Evolutionary conservation across 2,888 invertebrate species (phyloP).

Genomic region (Eupithecia insigniata): DNA sequence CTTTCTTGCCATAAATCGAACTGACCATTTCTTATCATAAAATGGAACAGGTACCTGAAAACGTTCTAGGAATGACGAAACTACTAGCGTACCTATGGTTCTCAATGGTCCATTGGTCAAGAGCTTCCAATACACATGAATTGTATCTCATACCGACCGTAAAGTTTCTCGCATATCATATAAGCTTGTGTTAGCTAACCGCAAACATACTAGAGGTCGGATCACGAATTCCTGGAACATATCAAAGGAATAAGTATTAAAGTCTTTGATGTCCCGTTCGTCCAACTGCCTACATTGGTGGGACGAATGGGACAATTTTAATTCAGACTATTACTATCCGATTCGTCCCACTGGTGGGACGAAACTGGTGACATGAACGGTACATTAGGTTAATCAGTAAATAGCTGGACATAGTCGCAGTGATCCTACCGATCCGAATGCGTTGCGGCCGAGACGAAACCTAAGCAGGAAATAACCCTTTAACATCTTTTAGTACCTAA

Average conservation of each 20-base stretch:
- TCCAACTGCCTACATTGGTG: too few relatives aligned
- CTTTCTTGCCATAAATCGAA: neutral
- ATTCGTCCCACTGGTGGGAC: too few relatives aligned
- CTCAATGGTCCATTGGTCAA: neutral
- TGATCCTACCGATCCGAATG: neutral
- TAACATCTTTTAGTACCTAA: too few relatives aligned
- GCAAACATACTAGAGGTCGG: neutral
- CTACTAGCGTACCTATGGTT: neutral
- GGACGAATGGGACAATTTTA: too few relatives aligned
- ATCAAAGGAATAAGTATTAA: neutral
- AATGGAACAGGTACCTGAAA: too few relatives aligned
- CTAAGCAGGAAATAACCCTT: too few relatives aligned
- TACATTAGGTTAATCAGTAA: too few relatives aligned
- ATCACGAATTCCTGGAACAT: neutral
- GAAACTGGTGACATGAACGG: too few relatives aligned
- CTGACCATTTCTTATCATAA: neutral
- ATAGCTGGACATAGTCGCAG: neutral
- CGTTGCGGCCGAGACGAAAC: neutral
- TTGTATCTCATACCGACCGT: neutral
- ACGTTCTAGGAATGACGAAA: neutral
- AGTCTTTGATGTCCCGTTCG: too few relatives aligned
- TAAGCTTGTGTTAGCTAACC: neutral
- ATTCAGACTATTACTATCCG: too few relatives aligned
- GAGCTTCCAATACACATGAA: neutral
- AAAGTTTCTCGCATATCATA: neutral